A percentile compares a stretch with the other conserved stretches of the same genome.
These are phyloP conservation scores for Synaphobranchus kaupii DNA, from an alignment of 2,797 vertebrate genomes.

Conservation along the genomic window DNA sequence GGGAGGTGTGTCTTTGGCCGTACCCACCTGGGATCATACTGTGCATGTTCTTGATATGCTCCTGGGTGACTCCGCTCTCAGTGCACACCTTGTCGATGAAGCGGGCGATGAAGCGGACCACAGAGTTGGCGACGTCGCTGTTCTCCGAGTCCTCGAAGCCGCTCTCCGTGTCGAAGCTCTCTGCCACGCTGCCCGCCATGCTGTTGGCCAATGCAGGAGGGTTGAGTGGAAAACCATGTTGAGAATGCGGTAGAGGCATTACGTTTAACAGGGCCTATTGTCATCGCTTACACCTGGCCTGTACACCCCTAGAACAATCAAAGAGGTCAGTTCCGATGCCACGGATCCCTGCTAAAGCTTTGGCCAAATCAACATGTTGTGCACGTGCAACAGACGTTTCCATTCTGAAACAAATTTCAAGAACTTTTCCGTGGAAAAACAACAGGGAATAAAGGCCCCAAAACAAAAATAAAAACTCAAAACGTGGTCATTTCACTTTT, in stretches of 20 bases:
- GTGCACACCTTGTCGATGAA: constrained; percentile 99
- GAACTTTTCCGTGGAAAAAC: neutral
- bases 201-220: constrained; percentile 60
- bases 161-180: constrained; percentile 97
- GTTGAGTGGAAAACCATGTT: neutral
- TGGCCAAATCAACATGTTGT: neutral
- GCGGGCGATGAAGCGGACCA: constrained; percentile 89
- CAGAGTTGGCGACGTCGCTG: constrained; percentile 90
- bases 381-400: no score
- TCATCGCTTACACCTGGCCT: neutral
- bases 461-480: neutral
- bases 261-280: neutral
- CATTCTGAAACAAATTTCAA: constrained; percentile 32
- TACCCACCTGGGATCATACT: constrained; percentile 96
- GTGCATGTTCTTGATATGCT: constrained; percentile 96
- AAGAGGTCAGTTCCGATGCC: neutral
- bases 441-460: neutral
- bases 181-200: constrained; percentile 95
- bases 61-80: constrained; percentile 95
- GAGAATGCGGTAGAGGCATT: neutral
- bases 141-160: constrained; percentile 96
- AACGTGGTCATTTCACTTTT: neutral
- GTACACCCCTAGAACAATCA: neutral
- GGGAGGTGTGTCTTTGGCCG: neutral
- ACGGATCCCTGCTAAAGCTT: neutral